Evolutionary conservation across 2,113 vertebrate species (phyloP).

Genomic region (Kryptolebias marmoratus): DNA sequence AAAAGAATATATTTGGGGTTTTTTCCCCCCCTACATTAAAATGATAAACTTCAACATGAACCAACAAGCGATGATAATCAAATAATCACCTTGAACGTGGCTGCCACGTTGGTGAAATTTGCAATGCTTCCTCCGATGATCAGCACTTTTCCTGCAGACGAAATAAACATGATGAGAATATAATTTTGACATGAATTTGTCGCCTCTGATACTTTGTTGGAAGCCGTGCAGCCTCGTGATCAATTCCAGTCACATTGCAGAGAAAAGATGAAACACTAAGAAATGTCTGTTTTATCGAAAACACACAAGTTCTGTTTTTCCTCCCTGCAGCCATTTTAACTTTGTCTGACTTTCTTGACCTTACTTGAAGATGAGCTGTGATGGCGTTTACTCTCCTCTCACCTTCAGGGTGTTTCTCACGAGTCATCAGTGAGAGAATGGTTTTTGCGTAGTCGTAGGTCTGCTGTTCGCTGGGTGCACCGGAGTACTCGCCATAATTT

Average conservation of each 20-base stretch:
- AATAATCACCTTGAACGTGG: conserved; percentile 91
- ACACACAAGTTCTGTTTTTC: background rate
- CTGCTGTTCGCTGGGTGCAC: conserved; percentile 97
- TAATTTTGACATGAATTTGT: background rate
- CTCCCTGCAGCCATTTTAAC: background rate
- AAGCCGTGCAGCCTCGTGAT: background rate
- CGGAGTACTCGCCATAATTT: conserved; percentile 96
- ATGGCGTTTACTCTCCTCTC: conserved; percentile 31
- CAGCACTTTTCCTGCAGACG: conserved; percentile 89
- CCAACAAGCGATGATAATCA: too few relatives aligned
- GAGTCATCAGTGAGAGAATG: conserved; percentile 97
- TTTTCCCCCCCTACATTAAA: too few relatives aligned
- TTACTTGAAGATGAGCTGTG: background rate
- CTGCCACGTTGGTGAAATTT: conserved; percentile 98
- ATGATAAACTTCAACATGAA: too few relatives aligned
- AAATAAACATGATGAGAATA: conserved; percentile 6
- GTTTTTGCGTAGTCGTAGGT: conserved; percentile 99
- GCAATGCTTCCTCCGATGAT: conserved; percentile 98
- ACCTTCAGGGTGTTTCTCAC: conserved; percentile 91
- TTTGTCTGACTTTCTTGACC: background rate
- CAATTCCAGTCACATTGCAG: background rate
- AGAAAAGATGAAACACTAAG: background rate
- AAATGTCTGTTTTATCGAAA: background rate
- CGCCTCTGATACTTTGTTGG: conserved; percentile 11
- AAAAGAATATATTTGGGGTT: too few relatives aligned